Evolutionary conservation across 2,113 vertebrate species (phyloP).

Genomic region (Orcinus orca): DNA sequence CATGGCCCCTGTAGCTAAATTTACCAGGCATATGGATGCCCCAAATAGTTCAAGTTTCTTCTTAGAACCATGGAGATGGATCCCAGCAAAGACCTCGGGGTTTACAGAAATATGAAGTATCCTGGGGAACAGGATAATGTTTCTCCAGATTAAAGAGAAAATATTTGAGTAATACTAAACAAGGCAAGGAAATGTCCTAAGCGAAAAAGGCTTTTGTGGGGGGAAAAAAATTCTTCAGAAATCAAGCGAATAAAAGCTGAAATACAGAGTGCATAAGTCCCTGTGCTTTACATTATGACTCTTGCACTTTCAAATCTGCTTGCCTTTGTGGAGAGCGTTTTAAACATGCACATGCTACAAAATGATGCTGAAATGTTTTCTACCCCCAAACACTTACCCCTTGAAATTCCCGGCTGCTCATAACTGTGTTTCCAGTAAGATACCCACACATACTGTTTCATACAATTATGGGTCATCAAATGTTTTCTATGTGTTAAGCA

Average conservation of each 20-base stretch:
- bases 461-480: not conserved
- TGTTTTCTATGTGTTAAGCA: not conserved
- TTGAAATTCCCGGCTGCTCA: constrained; percentile 9
- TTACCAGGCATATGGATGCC: not conserved
- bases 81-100: not conserved
- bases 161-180: constrained; percentile 55
- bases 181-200: not conserved
- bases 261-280: not conserved
- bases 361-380: constrained; percentile 7
- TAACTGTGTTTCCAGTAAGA: not conserved
- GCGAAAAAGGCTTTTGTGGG: constrained; percentile 58
- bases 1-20: not conserved
- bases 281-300: not conserved
- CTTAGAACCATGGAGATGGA: not conserved
- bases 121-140: constrained; percentile 58
- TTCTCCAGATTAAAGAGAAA: constrained; percentile 68
- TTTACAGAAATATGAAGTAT: constrained; percentile 66
- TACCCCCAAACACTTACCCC: not conserved
- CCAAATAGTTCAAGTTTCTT: not conserved
- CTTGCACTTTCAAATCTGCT: not conserved
- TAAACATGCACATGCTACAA: not conserved
- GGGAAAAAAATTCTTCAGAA: constrained; percentile 34
- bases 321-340: not conserved
- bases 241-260: not conserved
- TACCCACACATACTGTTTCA: not conserved